Percentiles rank a stretch among this genome's conserved stretches.
These are phyloP conservation scores for Falcunculus frontatus DNA, from an alignment of 2,113 vertebrate species.

Conservation along the genomic window DNA sequence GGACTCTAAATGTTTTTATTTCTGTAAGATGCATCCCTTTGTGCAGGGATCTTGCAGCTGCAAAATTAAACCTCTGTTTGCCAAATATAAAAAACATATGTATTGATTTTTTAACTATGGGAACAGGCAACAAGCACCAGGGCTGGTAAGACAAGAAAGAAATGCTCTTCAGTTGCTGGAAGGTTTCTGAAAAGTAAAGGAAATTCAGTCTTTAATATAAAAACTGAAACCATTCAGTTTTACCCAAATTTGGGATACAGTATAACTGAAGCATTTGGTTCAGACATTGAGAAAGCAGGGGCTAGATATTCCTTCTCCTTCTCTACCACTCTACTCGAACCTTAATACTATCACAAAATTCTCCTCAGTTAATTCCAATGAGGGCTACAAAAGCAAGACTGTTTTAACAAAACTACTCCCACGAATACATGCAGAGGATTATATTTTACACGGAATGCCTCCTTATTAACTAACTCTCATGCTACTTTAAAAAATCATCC, in stretches of 20 bases:
- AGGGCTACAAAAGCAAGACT: background rate
- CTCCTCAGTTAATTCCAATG: background rate
- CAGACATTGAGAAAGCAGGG: slow-evolving; percentile 33
- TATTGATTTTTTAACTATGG: slow-evolving; percentile 72
- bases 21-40: slow-evolving; percentile 63
- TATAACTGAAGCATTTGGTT: slow-evolving; percentile 37
- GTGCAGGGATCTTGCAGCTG: slow-evolving; percentile 68
- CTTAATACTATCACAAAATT: background rate
- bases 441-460: background rate
- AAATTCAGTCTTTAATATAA: slow-evolving; percentile 49
- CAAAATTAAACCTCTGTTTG: slow-evolving; percentile 73
- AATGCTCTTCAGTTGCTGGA: slow-evolving; percentile 35
- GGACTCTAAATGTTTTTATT: slow-evolving; percentile 68
- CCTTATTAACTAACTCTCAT: background rate
- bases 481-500: background rate
- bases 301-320: slow-evolving; percentile 26
- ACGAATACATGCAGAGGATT: background rate
- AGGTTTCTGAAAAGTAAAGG: slow-evolving; percentile 52
- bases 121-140: slow-evolving; percentile 55
- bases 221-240: slow-evolving; percentile 51
- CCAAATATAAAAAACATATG: slow-evolving; percentile 75
- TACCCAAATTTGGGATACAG: slow-evolving; percentile 1
- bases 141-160: slow-evolving; percentile 52
- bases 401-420: background rate
- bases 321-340: background rate